phyloP scores from a whole-genome alignment of 2,888 invertebrate genomes.

The Leptarthrus brevirostris region DNA sequence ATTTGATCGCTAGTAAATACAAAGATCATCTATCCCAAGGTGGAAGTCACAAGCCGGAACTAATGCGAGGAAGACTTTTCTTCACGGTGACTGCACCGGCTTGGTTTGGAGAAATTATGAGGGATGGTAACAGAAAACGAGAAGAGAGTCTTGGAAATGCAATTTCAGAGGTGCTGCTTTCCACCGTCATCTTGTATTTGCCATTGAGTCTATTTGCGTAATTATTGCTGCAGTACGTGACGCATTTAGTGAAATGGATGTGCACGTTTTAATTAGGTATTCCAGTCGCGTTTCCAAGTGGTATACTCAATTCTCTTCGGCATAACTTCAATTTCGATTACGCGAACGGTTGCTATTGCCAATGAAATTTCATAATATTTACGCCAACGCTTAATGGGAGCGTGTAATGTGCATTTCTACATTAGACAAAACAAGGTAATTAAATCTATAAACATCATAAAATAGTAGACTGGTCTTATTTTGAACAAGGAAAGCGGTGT shows the following conservation, averaged over 20 bases:
- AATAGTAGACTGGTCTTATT: no score
- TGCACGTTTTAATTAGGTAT: conserved; percentile 9
- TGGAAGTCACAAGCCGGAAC: conserved; percentile 22
- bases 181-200: neutral
- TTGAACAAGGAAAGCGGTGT: no score
- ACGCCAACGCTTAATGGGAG: no score
- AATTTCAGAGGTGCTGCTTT: neutral
- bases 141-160: conserved; percentile 8
- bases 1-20: neutral
- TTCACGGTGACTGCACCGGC: neutral
- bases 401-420: no score
- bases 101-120: neutral
- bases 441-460: no score
- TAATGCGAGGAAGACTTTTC: conserved; percentile 11
- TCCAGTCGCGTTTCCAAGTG: conserved; percentile 19
- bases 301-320: conserved; percentile 24
- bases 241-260: conserved; percentile 18
- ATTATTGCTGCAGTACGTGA: conserved; percentile 22
- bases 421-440: no score
- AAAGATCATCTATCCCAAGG: neutral
- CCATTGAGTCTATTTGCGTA: neutral
- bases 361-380: conserved; percentile 17
- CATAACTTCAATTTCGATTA: conserved; percentile 11
- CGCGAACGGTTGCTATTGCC: conserved; percentile 25
- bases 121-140: no score